Percentiles rank a stretch among this genome's conserved stretches.
Evolutionary conservation across 2,113 vertebrate genomes (phyloP).

Genomic region (Leucopsar rothschildi): DNA sequence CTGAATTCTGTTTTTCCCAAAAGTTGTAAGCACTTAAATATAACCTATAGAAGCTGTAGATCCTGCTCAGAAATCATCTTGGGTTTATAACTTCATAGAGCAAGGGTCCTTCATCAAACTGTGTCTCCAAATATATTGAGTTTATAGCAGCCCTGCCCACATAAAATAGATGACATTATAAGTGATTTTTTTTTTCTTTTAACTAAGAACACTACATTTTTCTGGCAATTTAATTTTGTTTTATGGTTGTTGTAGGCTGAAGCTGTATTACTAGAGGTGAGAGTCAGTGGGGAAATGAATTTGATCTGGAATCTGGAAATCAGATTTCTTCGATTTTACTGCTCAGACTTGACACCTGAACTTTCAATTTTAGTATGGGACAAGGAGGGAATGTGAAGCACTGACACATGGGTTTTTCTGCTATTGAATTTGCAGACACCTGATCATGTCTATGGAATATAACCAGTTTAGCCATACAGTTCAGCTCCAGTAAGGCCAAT

Average conservation of each 20-base stretch:
- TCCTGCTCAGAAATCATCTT: neutral
- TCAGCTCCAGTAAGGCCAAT: neutral
- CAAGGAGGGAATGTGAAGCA: neutral
- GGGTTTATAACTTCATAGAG: neutral
- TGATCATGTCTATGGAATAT: fast-evolving
- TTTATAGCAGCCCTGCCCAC: neutral
- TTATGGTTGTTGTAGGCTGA: neutral
- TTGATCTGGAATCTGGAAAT: neutral
- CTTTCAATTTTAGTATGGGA: neutral
- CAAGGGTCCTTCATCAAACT: neutral
- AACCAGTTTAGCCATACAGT: neutral
- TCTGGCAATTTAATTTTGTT: neutral
- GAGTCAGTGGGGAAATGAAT: neutral
- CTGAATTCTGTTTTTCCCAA: neutral
- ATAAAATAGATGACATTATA: neutral
- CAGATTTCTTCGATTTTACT: neutral
- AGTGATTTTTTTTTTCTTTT: neutral
- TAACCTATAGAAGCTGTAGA: neutral
- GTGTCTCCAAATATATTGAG: neutral
- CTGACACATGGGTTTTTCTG: neutral
- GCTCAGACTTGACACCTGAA: neutral
- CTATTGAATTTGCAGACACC: neutral
- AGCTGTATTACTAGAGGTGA: neutral
- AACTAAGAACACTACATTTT: neutral
- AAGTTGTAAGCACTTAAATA: neutral